These are phyloP conservation scores for Leucoraja erinaceus DNA, from an alignment of 2,113 vertebrate genomes.

Conservation along the genomic window DNA sequence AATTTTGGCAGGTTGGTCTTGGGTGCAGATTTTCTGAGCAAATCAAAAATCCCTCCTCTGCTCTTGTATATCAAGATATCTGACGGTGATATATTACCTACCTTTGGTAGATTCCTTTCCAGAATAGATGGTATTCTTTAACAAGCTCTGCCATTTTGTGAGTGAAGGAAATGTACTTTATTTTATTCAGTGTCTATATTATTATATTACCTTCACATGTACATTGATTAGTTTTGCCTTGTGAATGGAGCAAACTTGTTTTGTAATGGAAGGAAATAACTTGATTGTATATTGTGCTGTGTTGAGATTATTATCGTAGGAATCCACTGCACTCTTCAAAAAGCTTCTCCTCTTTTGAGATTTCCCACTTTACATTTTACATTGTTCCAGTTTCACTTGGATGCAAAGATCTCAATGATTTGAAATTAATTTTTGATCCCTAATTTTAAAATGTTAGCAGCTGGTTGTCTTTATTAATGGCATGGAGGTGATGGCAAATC, in stretches of 20 bases:
- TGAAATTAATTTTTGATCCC: background rate
- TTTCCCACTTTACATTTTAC: background rate
- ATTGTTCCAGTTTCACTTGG: background rate
- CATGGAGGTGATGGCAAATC: background rate
- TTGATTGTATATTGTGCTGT: background rate
- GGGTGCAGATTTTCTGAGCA: conserved; percentile 18
- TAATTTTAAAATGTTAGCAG: background rate
- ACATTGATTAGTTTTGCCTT: background rate
- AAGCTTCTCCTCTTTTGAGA: background rate
- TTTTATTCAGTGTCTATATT: background rate
- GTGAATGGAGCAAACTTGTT: background rate
- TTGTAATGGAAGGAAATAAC: background rate
- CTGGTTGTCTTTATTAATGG: background rate
- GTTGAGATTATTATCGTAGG: background rate
- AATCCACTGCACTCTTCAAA: no score
- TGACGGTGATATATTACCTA: background rate
- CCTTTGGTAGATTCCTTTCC: background rate
- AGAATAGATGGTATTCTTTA: background rate
- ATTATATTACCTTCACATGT: background rate
- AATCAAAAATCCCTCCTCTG: background rate
- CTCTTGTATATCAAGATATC: background rate
- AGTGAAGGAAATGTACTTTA: background rate
- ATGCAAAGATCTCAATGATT: background rate
- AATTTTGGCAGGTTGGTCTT: conserved; percentile 13
- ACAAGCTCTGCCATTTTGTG: background rate